Conservation (phyloP, 2,888 invertebrate species). For the Plebejus anna region DNA sequence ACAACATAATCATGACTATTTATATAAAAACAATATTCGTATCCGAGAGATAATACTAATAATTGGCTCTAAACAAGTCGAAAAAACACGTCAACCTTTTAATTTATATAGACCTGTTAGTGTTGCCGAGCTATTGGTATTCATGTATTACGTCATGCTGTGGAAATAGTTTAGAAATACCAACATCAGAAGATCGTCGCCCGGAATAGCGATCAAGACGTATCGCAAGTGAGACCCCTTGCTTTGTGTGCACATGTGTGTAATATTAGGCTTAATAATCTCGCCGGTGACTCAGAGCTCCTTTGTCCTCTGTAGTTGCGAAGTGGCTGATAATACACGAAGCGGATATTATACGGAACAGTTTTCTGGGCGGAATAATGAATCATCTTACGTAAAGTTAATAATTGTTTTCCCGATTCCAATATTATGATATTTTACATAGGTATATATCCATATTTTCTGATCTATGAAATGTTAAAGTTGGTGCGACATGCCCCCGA, state of each 20-base stretch:
- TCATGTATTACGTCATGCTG: constrained; percentile 46
- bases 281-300: constrained; percentile 59
- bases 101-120: constrained; percentile 23
- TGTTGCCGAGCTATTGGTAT: constrained; percentile 28
- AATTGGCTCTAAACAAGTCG: constrained; percentile 7
- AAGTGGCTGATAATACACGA: constrained; percentile 37
- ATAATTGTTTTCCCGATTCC: not conserved
- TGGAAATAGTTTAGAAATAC: constrained; percentile 45
- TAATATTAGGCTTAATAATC: constrained; percentile 62
- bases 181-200: constrained; percentile 45
- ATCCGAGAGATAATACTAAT: not conserved
- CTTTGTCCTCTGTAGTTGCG: constrained; percentile 56
- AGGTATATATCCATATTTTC: too few relatives aligned
- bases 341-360: constrained; percentile 25
- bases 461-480: too few relatives aligned
- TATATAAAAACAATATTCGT: not conserved
- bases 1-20: not conserved
- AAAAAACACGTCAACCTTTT: constrained; percentile 27
- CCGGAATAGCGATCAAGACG: constrained; percentile 52
- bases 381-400: not conserved
- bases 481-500: too few relatives aligned
- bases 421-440: too few relatives aligned
- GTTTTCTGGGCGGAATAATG: not conserved
- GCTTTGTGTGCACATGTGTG: constrained; percentile 46
- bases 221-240: constrained; percentile 41